Conservation (phyloP, 2,888 invertebrate species). For the Amphipyra berbera region DNA sequence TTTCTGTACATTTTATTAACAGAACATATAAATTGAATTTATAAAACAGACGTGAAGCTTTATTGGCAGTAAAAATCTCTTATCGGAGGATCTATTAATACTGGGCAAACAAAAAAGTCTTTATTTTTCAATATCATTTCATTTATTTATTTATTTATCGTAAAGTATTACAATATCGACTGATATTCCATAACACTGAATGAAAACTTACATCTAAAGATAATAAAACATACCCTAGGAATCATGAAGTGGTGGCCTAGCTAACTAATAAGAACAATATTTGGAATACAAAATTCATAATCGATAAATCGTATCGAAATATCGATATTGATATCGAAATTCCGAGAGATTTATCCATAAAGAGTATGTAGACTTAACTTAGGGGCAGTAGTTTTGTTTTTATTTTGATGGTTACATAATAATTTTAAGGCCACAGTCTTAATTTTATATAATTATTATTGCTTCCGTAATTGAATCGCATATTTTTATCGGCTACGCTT, state of each 20-base stretch:
- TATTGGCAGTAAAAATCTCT: no score
- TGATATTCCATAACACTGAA: constrained; percentile 67
- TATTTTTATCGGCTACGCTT: no score
- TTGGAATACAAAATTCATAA: constrained; percentile 69
- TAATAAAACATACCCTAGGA: constrained; percentile 68
- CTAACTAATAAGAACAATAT: constrained; percentile 71
- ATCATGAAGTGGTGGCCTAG: constrained; percentile 73
- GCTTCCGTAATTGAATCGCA: no score
- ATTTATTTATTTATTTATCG: constrained; percentile 78
- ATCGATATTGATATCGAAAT: constrained; percentile 78
- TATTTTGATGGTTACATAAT: constrained; percentile 32
- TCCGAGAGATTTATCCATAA: constrained; percentile 83
- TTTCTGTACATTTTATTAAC: no score
- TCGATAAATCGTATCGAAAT: constrained; percentile 83
- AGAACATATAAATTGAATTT: no score
- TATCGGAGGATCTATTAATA: no score
- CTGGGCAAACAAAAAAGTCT: constrained; percentile 40
- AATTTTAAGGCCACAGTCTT: background rate
- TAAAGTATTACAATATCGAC: constrained; percentile 78
- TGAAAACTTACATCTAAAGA: constrained; percentile 75
- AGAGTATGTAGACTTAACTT: constrained; percentile 56
- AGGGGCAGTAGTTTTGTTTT: constrained; percentile 24
- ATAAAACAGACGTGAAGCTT: no score
- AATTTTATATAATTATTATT: no score
- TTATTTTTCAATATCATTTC: constrained; percentile 61